A percentile compares a stretch with the other conserved stretches of the same genome.
Conservation (phyloP, 2,113 vertebrate genomes). For the Brachypteracias leptosomus region DNA sequence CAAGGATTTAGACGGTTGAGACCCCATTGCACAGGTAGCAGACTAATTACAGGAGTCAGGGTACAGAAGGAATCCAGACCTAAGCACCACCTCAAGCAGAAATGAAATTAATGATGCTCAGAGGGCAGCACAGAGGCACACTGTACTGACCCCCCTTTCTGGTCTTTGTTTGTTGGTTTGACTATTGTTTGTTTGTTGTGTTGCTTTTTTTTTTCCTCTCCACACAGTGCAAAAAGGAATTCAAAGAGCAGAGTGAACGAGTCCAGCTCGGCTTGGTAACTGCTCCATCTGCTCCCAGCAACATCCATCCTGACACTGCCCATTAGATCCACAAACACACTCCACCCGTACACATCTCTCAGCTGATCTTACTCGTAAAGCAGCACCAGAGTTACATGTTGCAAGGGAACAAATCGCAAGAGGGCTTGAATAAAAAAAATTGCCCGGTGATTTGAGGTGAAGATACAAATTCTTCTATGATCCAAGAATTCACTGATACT, state of each 20-base stretch:
- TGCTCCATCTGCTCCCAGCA: not conserved
- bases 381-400: not conserved
- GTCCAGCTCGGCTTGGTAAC: not conserved
- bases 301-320: not conserved
- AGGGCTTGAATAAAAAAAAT: not conserved
- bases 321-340: not conserved
- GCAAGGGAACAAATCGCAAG: not conserved
- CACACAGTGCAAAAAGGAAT: not conserved
- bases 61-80: not conserved
- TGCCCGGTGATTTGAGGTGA: not conserved
- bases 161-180: not conserved
- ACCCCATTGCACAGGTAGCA: constrained; percentile 14
- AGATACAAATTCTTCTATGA: not conserved
- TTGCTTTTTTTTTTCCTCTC: not conserved
- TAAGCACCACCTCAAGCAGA: not conserved
- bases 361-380: not conserved
- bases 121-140: not conserved
- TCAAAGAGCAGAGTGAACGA: not conserved
- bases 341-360: not conserved
- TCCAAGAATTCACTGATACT: not conserved
- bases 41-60: not conserved
- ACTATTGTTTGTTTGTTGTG: not conserved
- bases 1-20: not conserved
- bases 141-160: not conserved
- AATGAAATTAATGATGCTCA: not conserved